Evolutionary conservation across 1,140 invertebrate genomes (phyloP).

Genomic region (Brachystomella parvula): DNA sequence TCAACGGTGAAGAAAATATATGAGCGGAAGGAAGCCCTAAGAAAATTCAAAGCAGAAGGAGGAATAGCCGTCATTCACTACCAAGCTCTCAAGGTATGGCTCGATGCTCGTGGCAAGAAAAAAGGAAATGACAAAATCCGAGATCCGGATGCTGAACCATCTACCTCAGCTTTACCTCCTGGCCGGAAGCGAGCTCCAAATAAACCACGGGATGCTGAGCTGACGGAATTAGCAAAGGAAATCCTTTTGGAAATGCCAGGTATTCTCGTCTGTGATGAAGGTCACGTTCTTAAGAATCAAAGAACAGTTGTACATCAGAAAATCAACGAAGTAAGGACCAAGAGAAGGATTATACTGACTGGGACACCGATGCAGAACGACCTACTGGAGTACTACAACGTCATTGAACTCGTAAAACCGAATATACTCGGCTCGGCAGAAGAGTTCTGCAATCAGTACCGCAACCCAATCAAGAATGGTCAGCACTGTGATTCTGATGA

Average conservation of each 20-base stretch:
- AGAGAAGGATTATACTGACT: constrained; percentile 77
- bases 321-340: constrained; percentile 67
- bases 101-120: neutral
- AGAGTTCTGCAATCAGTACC: constrained; percentile 68
- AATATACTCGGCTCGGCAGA: constrained; percentile 83
- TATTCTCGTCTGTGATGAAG: constrained; percentile 87
- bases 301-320: constrained; percentile 72
- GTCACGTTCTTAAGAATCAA: constrained; percentile 85
- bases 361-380: constrained; percentile 95
- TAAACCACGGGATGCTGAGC: neutral
- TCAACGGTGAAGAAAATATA: constrained; percentile 53
- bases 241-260: constrained; percentile 63
- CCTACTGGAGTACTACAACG: constrained; percentile 63
- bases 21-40: constrained; percentile 59
- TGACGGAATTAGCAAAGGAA: constrained; percentile 47
- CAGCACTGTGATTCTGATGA: constrained; percentile 51
- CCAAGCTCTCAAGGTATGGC: constrained; percentile 72
- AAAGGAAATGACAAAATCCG: neutral
- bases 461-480: constrained; percentile 53
- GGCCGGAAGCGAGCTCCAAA: neutral
- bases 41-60: constrained; percentile 65
- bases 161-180: neutral
- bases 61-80: constrained; percentile 91
- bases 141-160: neutral
- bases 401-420: constrained; percentile 93